phyloP scores from a whole-genome alignment of 2,888 invertebrate species.

The Phasia obesa region DNA sequence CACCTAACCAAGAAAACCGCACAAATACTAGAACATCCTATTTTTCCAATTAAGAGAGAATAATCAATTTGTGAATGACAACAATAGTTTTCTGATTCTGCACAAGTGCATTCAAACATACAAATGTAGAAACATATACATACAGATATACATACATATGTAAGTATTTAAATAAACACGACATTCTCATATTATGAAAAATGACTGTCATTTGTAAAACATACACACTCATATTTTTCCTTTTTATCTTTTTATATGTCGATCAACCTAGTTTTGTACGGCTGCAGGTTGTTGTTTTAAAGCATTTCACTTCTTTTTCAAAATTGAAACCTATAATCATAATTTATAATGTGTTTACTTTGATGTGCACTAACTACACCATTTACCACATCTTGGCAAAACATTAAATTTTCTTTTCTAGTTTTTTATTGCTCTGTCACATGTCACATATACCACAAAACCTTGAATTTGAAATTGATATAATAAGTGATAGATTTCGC shows the following conservation, averaged over 20 bases:
- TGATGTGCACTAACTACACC: slow-evolving; percentile 54
- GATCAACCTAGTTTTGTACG: slow-evolving; percentile 63
- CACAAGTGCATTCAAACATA: no score
- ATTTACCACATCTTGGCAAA: slow-evolving; percentile 3
- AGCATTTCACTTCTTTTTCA: slow-evolving; percentile 60
- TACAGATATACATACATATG: background rate
- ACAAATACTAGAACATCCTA: no score
- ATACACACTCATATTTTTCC: slow-evolving; percentile 35
- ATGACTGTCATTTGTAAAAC: slow-evolving; percentile 66
- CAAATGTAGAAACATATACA: no score
- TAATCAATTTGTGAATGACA: background rate
- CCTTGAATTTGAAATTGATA: no score
- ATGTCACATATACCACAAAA: no score
- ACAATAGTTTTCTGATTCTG: background rate
- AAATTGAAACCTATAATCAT: slow-evolving; percentile 67
- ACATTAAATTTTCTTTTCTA: no score
- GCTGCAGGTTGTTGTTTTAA: slow-evolving; percentile 47
- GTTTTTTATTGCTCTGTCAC: no score
- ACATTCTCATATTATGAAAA: slow-evolving; percentile 54
- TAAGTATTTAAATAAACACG: slow-evolving; percentile 1
- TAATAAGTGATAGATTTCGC: no score
- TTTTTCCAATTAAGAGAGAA: background rate
- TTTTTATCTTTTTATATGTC: slow-evolving; percentile 38
- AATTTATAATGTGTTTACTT: slow-evolving; percentile 64
- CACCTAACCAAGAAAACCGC: no score